Percentiles rank a stretch among this genome's conserved stretches.
These are phyloP conservation scores for Monochamus alternatus DNA, from an alignment of 2,888 invertebrate species.

Conservation along the genomic window DNA sequence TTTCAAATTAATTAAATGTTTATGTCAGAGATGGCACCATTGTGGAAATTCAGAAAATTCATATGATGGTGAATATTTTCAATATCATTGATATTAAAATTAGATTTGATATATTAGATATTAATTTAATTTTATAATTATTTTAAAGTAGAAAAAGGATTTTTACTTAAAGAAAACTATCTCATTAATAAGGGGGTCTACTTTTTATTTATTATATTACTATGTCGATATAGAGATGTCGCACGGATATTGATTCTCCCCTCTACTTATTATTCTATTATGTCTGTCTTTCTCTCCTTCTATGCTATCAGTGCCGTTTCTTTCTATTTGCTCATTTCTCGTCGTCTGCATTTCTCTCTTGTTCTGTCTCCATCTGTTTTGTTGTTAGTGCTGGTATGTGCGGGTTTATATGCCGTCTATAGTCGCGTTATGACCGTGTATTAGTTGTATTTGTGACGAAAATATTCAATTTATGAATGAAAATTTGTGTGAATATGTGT, in stretches of 20 bases:
- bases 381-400: conserved; percentile 48
- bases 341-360: neutral
- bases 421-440: conserved; percentile 17
- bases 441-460: conserved; percentile 26
- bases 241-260: neutral
- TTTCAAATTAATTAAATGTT: no score
- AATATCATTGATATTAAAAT: no score
- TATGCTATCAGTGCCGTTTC: conserved; percentile 4
- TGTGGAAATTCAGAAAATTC: no score
- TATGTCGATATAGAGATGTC: conserved; percentile 3
- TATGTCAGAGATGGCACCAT: no score
- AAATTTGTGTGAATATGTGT: conserved; percentile 60
- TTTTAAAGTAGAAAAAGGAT: neutral
- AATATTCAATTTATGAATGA: conserved; percentile 63
- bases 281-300: neutral
- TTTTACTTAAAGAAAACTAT: no score
- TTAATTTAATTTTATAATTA: neutral
- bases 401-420: conserved; percentile 26
- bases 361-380: conserved; percentile 39
- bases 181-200: no score
- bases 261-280: neutral
- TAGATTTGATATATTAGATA: no score
- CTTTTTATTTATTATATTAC: no score
- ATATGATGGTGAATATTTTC: no score
- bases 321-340: conserved; percentile 20